Base-by-base conservation (phyloP, 1,140 invertebrate species). In the Dinoponera quadriceps region DNA sequence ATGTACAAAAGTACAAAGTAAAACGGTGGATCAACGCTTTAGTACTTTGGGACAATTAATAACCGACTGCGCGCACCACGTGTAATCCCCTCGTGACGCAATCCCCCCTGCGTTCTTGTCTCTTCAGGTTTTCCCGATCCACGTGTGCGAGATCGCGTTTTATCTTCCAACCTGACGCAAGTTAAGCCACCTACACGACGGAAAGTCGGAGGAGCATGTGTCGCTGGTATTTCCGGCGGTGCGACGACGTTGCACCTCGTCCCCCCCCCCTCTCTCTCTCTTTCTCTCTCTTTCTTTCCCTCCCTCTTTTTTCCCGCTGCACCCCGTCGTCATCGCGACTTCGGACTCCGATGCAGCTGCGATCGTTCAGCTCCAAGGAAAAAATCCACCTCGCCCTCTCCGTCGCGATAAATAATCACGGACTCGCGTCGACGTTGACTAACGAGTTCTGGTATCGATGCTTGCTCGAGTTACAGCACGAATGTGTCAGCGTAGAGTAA, bases 191-290 rank as follows among this genome's bases (percentile, higher is more conserved):
- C 80, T 87, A 83, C 81, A 84, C 65, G 66, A 85, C 83, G 77
- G 85, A 72, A 87, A 87, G 78, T 74, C 49, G 66, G 49, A 71
- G 54, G 62, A 84, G 73, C 78, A 82, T 87, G 74, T 85, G 72
- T 87, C 80, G 72, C 62, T 77, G 83, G 81, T 85, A 88, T 88
- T 89, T 89, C 83, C 86, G 78, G 62, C 86, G 74, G 62, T 71
- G 75, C 68, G 80, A 87, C 77, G 63, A 68, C 54, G n/a, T 68
- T 75, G 82, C 83, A 62, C 57, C 75, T 60, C 9, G n/a, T 16
- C 14, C 7, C 44, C 29, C 48, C 33, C 49, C 71, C n/a, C 55
- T 48, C 55, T 25, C 33, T 60, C 71, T 73, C 33, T 48, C 48
- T 27, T n/a, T 14, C 49, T 57, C 29, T 72, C 16, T n/a, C 27